phyloP scores from a whole-genome alignment of 2,888 invertebrate species.

The Andrena chrysosceles region DNA sequence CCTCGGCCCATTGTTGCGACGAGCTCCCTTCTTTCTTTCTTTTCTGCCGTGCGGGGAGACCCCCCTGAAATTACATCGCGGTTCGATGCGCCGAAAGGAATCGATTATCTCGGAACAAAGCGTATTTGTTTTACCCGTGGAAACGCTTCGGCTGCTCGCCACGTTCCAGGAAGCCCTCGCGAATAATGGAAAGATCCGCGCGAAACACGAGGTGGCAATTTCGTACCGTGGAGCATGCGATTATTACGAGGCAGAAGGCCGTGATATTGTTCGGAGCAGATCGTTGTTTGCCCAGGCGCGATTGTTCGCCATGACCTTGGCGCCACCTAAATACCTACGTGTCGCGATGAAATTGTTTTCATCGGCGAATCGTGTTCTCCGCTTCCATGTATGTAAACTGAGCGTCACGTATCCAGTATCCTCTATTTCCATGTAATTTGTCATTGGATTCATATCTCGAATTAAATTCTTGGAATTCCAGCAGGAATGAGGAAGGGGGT shows the following conservation, averaged over 20 bases:
- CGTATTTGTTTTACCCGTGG: background rate
- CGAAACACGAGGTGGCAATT: background rate
- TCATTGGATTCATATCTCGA: too few species aligned
- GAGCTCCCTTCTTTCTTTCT: background rate
- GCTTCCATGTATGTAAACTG: too few species aligned
- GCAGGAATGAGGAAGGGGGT: too few species aligned
- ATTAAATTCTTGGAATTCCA: too few species aligned
- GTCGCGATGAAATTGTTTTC: background rate
- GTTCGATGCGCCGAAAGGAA: background rate
- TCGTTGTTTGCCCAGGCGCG: background rate
- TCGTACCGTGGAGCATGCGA: background rate
- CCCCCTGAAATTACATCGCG: background rate
- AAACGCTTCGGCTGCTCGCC: background rate
- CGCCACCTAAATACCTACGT: too few species aligned
- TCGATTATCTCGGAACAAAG: conserved; percentile 5
- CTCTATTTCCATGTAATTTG: background rate
- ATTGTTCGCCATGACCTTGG: conserved; percentile 13
- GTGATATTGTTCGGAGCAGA: background rate
- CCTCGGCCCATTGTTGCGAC: conserved; percentile 7
- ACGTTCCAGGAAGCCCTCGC: background rate
- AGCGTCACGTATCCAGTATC: too few species aligned
- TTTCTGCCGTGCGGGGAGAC: background rate
- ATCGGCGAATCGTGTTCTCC: too few species aligned
- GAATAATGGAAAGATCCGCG: background rate
- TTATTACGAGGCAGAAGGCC: background rate